Conservation (phyloP, 2,888 invertebrate species). For the Hydriomena furcata region DNA sequence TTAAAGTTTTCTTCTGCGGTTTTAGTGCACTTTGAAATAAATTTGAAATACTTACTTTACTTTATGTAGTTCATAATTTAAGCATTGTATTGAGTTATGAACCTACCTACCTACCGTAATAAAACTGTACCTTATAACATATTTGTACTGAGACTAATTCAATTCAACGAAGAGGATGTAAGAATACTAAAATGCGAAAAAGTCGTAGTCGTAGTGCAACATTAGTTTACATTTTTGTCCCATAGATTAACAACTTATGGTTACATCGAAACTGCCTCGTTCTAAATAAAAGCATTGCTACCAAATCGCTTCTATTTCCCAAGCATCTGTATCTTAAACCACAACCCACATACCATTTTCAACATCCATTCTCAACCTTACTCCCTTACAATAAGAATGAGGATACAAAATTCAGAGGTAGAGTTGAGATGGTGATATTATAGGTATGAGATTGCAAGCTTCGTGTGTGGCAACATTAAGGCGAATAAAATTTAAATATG, state of each 20-base stretch:
- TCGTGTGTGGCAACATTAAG: slow-evolving; percentile 81
- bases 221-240: neutral
- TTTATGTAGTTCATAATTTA: too few relatives aligned
- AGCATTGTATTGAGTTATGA: too few relatives aligned
- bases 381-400: slow-evolving; percentile 31
- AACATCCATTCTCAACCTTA: slow-evolving; percentile 41
- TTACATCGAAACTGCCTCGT: slow-evolving; percentile 66
- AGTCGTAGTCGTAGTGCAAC: too few relatives aligned
- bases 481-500: slow-evolving; percentile 82
- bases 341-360: slow-evolving; percentile 25
- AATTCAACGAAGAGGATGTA: too few relatives aligned
- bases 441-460: slow-evolving; percentile 77
- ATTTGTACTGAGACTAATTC: too few relatives aligned
- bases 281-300: slow-evolving; percentile 81
- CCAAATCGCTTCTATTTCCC: slow-evolving; percentile 76
- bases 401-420: neutral
- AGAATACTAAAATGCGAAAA: too few relatives aligned
- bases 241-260: slow-evolving; percentile 26
- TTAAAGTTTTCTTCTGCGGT: too few relatives aligned
- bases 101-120: too few relatives aligned
- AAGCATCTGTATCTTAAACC: slow-evolving; percentile 62
- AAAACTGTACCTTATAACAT: too few relatives aligned
- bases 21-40: too few relatives aligned
- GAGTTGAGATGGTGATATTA: slow-evolving; percentile 48
- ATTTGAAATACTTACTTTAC: too few relatives aligned